Base-by-base conservation (phyloP, 2,888 invertebrate genomes). In the Drosophila pseudotalamancana region DNA sequence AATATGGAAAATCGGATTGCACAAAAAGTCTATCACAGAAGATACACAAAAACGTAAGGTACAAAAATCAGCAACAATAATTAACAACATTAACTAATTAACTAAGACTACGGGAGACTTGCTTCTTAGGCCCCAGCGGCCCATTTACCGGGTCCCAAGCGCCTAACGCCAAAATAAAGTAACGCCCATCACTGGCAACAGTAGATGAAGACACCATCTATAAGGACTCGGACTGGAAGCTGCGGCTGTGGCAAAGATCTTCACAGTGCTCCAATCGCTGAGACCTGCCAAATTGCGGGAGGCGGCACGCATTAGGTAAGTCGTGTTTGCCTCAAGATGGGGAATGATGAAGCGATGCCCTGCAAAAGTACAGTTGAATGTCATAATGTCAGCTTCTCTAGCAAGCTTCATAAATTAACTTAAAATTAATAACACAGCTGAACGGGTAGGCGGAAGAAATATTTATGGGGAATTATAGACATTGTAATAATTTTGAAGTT, bases 261-360 rank as follows among this genome's bases (percentile, higher is more conserved):
- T 89, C 51, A 90, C 89, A n/a, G 74, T 76, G 25, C 90, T 90
- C 90, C 90, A 91, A 62, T 92, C 91, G 56, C 92, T 91, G n/a
- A 93, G 87, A 18, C 94, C 93, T 12, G 93, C 94, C 21, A 91
- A 85, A 84, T 94, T 94, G 46, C 90, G 90, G 1, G 93, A 92
- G 34, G 93, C 93, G 1, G 92, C 93, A 27, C 92, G 89, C 70
- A 93, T 90, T 57, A 92, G 91, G 85, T 93, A 94, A 31, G 92
- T 92, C 6, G 93, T 93, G 72, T 93, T 92, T 12, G 90, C 89
- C 32, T 90, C 79, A 9, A 94, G 88, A 48, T 92, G 88, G 0
- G 90, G 84, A 21, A 94, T 80, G 1, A 91, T 81, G 77, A 93
- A 93, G 19, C 91, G 92, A 37, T 91, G 92, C 51, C 92, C 93